Evolutionary conservation across 2,888 invertebrate species (phyloP).

Genomic region (Drosophila quinaria): DNA sequence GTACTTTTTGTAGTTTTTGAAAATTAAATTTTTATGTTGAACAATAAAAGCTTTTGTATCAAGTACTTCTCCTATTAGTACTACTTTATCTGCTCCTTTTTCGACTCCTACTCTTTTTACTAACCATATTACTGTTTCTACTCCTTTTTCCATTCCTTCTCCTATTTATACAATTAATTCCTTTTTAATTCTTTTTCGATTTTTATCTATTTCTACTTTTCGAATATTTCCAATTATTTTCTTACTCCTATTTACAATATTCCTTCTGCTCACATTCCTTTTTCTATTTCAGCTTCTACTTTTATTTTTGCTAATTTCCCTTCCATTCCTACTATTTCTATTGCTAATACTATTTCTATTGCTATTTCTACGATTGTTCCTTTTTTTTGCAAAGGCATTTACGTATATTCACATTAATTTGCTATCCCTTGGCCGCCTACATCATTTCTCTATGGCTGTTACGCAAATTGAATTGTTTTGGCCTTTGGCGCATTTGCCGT

Average conservation of each 20-base stretch:
- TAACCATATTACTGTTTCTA: not conserved
- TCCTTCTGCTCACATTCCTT: not conserved
- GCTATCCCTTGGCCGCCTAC: not conserved
- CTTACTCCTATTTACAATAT: not conserved
- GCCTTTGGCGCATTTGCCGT: constrained; percentile 52
- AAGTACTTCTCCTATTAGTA: no score
- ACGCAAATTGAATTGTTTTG: constrained; percentile 73
- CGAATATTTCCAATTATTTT: not conserved
- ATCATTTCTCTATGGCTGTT: constrained; percentile 36
- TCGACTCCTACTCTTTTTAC: no score
- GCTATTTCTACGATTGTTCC: not conserved
- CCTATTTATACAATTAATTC: not conserved
- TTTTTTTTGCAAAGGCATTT: no score
- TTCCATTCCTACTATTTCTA: no score
- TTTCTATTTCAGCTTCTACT: not conserved
- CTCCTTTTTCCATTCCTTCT: not conserved
- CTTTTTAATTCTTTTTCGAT: not conserved
- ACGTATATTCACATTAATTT: no score
- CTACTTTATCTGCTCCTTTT: no score
- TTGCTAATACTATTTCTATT: not conserved
- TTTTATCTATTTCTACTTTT: not conserved
- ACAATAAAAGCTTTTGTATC: constrained; percentile 1
- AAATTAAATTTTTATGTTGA: not conserved
- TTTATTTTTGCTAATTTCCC: not conserved
- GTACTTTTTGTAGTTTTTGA: not conserved